A percentile compares a stretch with the other conserved stretches of the same genome.
Evolutionary conservation across 2,797 vertebrate species (phyloP).

Genomic region (Pangasius djambal): DNA sequence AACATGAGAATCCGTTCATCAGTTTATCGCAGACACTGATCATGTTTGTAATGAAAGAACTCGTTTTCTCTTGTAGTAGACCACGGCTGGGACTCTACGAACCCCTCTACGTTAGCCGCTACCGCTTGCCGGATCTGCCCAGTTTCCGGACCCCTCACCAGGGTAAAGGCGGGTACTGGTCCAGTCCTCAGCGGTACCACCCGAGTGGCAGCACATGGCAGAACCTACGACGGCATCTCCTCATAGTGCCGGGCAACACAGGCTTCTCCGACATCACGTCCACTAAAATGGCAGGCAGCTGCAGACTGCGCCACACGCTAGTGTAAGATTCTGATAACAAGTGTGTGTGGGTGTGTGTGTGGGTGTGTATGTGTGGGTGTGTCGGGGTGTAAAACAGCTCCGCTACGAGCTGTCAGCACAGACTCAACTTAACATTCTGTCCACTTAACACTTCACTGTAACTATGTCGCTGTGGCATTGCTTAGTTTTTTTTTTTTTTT

Average conservation of each 20-base stretch:
- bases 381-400: neutral
- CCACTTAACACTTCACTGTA: slow-evolving; percentile 12
- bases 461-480: neutral
- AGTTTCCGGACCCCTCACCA: slow-evolving; percentile 57
- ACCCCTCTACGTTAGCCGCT: neutral
- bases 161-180: slow-evolving; percentile 65
- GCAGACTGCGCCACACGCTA: slow-evolving; percentile 57
- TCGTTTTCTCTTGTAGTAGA: neutral
- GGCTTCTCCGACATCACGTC: slow-evolving; percentile 64
- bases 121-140: neutral
- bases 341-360: neutral
- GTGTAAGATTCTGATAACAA: slow-evolving; percentile 55
- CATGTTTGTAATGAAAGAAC: neutral
- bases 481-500: neutral
- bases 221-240: neutral
- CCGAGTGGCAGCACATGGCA: neutral
- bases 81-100: neutral
- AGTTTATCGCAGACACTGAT: neutral
- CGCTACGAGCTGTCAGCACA: slow-evolving; percentile 39
- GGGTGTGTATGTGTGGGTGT: slow-evolving; percentile 24
- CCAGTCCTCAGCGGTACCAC: slow-evolving; percentile 61
- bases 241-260: slow-evolving; percentile 56
- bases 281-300: slow-evolving; percentile 59
- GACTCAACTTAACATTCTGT: slow-evolving; percentile 56
- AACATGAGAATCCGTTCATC: neutral